Conservation (phyloP, 2,797 vertebrate species). For the Antennarius maculatus region DNA sequence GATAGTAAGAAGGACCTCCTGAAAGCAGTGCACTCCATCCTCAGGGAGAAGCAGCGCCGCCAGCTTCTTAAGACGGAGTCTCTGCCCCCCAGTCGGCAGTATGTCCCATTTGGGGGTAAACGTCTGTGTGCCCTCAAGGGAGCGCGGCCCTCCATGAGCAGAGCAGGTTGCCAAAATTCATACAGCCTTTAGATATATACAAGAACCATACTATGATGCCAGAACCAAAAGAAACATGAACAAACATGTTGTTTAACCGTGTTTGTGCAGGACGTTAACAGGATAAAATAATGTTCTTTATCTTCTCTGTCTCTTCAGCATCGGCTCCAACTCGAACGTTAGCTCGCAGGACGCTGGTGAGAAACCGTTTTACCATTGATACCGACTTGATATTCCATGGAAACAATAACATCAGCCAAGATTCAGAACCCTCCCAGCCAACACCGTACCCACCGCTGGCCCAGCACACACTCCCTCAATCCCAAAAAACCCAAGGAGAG, state of each 20-base stretch:
- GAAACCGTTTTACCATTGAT: conserved; percentile 93
- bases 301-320: conserved; percentile 69
- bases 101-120: conserved; percentile 97
- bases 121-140: conserved; percentile 95
- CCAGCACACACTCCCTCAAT: conserved; percentile 33
- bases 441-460: conserved; percentile 12
- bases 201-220: neutral
- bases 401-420: conserved; percentile 83
- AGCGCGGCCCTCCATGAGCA: conserved; percentile 87
- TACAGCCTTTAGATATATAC: neutral
- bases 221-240: neutral
- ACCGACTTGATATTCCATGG: conserved; percentile 86
- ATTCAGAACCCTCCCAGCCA: conserved; percentile 47
- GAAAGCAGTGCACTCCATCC: conserved; percentile 91
- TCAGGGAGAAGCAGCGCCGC: conserved; percentile 93
- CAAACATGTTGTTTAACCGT: neutral
- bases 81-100: conserved; percentile 91
- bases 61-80: conserved; percentile 95
- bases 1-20: conserved; percentile 95
- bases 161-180: conserved; percentile 86
- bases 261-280: neutral
- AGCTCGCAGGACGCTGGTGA: conserved; percentile 86
- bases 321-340: conserved; percentile 90
- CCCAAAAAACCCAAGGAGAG: conserved; percentile 77
- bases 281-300: neutral